Base-by-base conservation (phyloP, 2,113 vertebrate species). In the Campylorhamphus procurvoides region DNA sequence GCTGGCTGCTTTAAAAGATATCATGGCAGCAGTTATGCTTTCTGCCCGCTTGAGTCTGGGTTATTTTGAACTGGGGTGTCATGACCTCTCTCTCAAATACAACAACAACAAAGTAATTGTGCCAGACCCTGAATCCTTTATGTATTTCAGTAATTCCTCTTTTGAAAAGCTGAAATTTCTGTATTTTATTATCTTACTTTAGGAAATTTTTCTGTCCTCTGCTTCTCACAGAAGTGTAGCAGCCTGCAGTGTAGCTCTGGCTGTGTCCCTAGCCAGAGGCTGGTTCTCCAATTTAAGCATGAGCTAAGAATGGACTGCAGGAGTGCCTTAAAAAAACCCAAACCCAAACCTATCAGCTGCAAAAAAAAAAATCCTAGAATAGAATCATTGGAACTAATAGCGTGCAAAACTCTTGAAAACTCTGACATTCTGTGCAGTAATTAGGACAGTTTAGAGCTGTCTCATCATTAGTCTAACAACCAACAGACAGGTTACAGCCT, bases 41-140 rank as follows among this genome's bases (percentile, higher is more conserved):
- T 95, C 66, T 93, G 40, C 84, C 50, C 5, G 2, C 53, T 71
- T 55, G 22, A 93, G 62, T 25, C 39, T 73, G 69, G 56, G 50
- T 84, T 92, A 78, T 94, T 94, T 93, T 87, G 75, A 55, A 91
- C 62, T 55, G 39, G 46, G 29, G 89, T 82, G 37, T 52, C 49
- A 29, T 60, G 66, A 92, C 63, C 50, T 23, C 27, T 62, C 55
- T 96, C 67, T 77, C 53, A 83, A 52, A 46, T 85, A 56, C 22
- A 72, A 44, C 29, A 76, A 66, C 33, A 82, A 58, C 35, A 42
- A 74, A 82, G 35, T 67, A 40, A 47, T 78, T 72, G 24, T 76
- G 75, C 62, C 63, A 77, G 46, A 62, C n/a, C 23, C 33, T 27
- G 50, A 91, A 84, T 67, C 28, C 49, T 85, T 75, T 40, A 52